phyloP scores from a whole-genome alignment of 1,140 invertebrate genomes.

The Cheumatopsyche charites region DNA sequence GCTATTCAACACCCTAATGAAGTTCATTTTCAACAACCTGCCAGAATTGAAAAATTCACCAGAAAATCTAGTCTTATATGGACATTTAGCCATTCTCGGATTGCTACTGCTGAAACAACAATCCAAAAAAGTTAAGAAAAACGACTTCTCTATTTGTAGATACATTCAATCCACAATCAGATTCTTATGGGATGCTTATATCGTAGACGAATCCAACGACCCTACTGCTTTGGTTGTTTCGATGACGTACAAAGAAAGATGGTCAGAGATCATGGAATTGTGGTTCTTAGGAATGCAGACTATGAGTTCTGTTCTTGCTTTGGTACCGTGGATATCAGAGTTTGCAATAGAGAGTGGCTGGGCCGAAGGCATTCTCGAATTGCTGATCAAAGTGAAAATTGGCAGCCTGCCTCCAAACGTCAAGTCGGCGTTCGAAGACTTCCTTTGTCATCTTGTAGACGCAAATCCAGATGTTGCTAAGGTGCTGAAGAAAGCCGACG shows the following conservation, averaged over 20 bases:
- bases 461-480: slow-evolving; percentile 75
- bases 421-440: slow-evolving; percentile 88
- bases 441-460: slow-evolving; percentile 82
- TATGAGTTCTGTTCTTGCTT: slow-evolving; percentile 77
- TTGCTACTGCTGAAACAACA: slow-evolving; percentile 84
- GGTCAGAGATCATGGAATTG: slow-evolving; percentile 87
- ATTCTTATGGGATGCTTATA: slow-evolving; percentile 92
- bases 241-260: slow-evolving; percentile 83
- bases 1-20: slow-evolving; percentile 78
- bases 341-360: slow-evolving; percentile 92
- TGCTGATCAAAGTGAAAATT: slow-evolving; percentile 79
- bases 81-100: slow-evolving; percentile 83
- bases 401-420: slow-evolving; percentile 81
- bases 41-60: slow-evolving; percentile 82
- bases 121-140: slow-evolving; percentile 79
- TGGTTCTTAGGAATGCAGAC: slow-evolving; percentile 96
- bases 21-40: slow-evolving; percentile 87
- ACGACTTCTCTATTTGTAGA: slow-evolving; percentile 84
- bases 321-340: slow-evolving; percentile 87
- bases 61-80: slow-evolving; percentile 83
- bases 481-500: slow-evolving; percentile 84
- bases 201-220: slow-evolving; percentile 84
- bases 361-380: slow-evolving; percentile 84
- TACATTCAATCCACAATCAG: slow-evolving; percentile 87
- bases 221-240: slow-evolving; percentile 79